Evolutionary conservation across 2,888 invertebrate species (phyloP), one percentile per base, ranked within the genome.

Genomic region (Lutraria lutraria): DNA sequence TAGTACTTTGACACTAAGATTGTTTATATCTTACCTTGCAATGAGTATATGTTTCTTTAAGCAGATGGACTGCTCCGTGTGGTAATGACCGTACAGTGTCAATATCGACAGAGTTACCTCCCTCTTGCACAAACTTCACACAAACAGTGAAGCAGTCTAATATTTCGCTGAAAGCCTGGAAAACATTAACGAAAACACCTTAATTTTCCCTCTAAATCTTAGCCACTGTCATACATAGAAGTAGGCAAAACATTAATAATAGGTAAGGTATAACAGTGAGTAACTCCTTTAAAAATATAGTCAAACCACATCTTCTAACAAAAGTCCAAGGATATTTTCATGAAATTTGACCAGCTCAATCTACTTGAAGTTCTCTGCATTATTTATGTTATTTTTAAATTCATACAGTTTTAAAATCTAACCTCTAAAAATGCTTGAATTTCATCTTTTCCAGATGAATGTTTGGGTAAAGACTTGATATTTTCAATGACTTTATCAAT

Each of bases 41-140:
- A 85, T 95, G 95, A 13, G 87, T 83, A 89, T 95, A 95, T 0
- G 95, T 93, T 76, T 93, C 92, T 72, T 93, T 94, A 31, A 95
- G 91, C n/a, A 95, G 80, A 76, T 94, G 93, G 3, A 95, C 81
- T 15, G 94, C 93, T 56, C 94, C 94, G n/a, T 88, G 68, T 16
- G 94, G 93, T 72, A 95, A 87, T 12, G 95, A 94, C 83, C 94
- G 94, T 12, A 95, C 89, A 25, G 88, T 80, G 19, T 85, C 86
- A 60, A 93, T 84, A 4, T 90, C 91, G 4, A 92, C 31, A 81
- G 52, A 90, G 81, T 81, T 85, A 56, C 85, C 60, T 82, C 80
- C 88, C 85, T 43, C 60, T 72, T 87, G 81, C n/a, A 86, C 90
- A 31, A 76, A 92, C 54, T 89, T 93, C 10, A 95, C 89, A 92